Conservation (phyloP, 2,888 invertebrate genomes). For the Plagodis pulveraria region DNA sequence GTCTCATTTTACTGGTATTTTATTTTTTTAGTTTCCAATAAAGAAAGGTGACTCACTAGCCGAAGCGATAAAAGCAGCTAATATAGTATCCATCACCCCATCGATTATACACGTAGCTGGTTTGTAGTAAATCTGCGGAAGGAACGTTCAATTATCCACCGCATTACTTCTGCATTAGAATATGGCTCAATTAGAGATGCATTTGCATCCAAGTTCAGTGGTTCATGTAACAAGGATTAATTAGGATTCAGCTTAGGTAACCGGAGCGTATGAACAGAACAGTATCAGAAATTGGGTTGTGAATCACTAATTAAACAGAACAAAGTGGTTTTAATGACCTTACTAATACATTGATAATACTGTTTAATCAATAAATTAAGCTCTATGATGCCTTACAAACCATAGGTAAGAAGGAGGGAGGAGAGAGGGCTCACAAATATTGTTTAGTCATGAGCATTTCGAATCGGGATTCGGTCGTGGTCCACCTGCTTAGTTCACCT, state of each 20-base stretch:
- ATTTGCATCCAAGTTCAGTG: conserved; percentile 1
- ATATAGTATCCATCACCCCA: conserved; percentile 78
- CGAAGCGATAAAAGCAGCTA: conserved; percentile 75
- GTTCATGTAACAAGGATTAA: conserved; percentile 5
- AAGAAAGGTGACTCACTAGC: conserved; percentile 62
- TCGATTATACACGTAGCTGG: conserved; percentile 81
- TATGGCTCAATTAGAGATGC: conserved; percentile 28
- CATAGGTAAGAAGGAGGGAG: no score
- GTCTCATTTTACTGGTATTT: not conserved
- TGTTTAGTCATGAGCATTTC: no score
- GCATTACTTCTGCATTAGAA: conserved; percentile 40
- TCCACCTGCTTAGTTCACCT: no score
- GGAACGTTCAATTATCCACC: conserved; percentile 38
- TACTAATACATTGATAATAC: no score
- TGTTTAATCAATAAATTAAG: no score
- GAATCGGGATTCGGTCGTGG: no score
- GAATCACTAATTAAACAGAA: no score
- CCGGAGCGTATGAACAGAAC: not conserved
- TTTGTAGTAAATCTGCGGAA: conserved; percentile 78
- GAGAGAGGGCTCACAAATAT: no score
- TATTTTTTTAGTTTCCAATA: no score
- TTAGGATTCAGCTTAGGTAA: conserved; percentile 1
- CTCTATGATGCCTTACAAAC: no score
- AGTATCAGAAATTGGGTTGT: no score
- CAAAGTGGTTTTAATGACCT: no score